Base-by-base conservation (phyloP, 2,113 vertebrate species). In the Vombatus ursinus region DNA sequence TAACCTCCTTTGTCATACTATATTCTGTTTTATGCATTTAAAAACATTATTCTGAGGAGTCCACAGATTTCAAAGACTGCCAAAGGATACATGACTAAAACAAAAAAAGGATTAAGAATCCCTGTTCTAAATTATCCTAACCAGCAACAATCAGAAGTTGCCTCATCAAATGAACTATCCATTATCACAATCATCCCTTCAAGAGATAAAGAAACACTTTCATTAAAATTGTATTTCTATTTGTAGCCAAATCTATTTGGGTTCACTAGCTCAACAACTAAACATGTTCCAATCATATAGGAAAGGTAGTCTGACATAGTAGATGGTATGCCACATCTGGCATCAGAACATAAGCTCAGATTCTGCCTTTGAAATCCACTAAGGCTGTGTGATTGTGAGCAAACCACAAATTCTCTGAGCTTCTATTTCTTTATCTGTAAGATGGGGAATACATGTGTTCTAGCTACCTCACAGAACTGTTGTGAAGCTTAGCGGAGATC, bases 231-330 rank as follows among this genome's bases (percentile, higher is more conserved):
- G 91, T 2, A 57, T 51, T 92, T 95, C 93, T 91, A 90, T 52
- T 52, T 92, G 94, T 24, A 37, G n/a, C 68, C 24, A 44, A 77
- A 14, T 50, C 57, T 89, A 77, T 52, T 94, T 93, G 51, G 91
- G 52, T 25, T 95, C 57, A 91, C 10, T 57, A 77, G 11, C 7
- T 90, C 9, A 14, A 31, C 84, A 94, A 94, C 31, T 91, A 93
- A 95, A 93, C 37, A 93, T 51, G 91, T 90, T 68, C 31, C 44
- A 97, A 93, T 68, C 28, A 19, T 37, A 68, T 37, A 12, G 31
- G 31, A 68, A 37, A 68, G 61, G 12, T 4, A n/a, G 61, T 31
- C 12, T n/a, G 31, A 14, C 19, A 1, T 16, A n/a, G 31, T 37
- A 12, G 57, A 31, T 61, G 57, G 12, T 68, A 12, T 37, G 31